Conservation (phyloP, 2,797 vertebrate genomes). For the Gallinago stenura region DNA sequence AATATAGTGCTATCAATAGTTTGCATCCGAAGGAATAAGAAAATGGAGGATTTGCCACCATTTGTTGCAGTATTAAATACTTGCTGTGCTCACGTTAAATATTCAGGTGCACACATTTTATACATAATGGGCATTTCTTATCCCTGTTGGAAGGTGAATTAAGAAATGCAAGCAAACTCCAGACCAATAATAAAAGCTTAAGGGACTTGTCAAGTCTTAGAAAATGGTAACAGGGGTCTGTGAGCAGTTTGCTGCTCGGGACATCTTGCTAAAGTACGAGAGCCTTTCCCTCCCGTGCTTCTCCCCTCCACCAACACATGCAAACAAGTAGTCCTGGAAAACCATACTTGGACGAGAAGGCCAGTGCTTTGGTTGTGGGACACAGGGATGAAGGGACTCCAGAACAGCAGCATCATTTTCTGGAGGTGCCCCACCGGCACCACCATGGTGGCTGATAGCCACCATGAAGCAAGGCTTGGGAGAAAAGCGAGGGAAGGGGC, state of each 20-base stretch:
- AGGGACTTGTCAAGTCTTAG: background rate
- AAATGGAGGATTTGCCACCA: background rate
- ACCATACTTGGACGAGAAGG: background rate
- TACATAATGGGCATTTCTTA: background rate
- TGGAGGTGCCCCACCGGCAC: background rate
- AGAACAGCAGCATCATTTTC: background rate
- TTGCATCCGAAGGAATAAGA: constrained; percentile 26
- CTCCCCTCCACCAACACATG: rapidly evolving
- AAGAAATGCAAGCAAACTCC: background rate
- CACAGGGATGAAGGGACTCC: background rate
- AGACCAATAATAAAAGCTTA: background rate
- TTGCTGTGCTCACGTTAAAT: background rate
- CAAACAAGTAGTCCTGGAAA: background rate
- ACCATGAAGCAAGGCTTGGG: background rate
- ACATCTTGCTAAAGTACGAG: background rate
- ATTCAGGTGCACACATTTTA: background rate
- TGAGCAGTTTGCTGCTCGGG: background rate
- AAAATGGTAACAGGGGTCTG: background rate
- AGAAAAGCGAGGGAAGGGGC: background rate
- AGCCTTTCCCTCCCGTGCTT: background rate
- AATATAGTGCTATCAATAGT: background rate
- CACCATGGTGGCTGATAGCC: background rate
- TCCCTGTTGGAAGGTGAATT: background rate
- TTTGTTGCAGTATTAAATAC: constrained; percentile 2
- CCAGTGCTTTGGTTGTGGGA: background rate